A percentile compares a stretch with the other conserved stretches of the same genome.
Conservation (phyloP, 2,797 vertebrate species). For the Lutjanus campechanus region DNA sequence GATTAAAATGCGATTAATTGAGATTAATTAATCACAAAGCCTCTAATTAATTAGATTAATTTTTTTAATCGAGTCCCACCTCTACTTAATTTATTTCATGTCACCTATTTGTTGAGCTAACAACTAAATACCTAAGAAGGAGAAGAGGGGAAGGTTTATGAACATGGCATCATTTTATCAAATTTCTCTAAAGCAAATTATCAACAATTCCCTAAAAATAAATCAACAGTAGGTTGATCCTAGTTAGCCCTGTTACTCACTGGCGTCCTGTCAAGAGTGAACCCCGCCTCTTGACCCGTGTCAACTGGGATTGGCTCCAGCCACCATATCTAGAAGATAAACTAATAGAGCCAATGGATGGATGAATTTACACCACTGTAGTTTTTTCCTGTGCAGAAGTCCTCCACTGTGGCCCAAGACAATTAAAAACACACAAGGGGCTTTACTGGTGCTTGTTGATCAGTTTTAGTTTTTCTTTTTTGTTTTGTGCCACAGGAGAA, state of each 20-base stretch:
- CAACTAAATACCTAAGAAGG: background rate
- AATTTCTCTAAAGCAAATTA: background rate
- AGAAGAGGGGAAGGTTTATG: background rate
- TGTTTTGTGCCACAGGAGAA: slow-evolving; percentile 61
- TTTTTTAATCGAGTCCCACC: too few species aligned
- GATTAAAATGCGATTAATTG: too few species aligned
- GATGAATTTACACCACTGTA: background rate
- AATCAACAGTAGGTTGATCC: background rate
- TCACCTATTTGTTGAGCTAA: background rate
- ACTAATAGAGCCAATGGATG: background rate
- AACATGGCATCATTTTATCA: background rate
- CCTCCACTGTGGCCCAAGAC: too few species aligned
- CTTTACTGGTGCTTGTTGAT: background rate
- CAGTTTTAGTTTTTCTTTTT: background rate
- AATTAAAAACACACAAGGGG: too few species aligned
- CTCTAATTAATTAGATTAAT: too few species aligned
- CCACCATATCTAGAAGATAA: background rate
- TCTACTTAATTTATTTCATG: too few species aligned
- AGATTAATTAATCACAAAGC: too few species aligned
- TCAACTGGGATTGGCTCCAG: too few species aligned
- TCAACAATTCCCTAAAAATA: background rate
- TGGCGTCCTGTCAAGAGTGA: background rate
- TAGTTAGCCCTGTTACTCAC: too few species aligned
- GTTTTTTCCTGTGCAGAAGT: background rate
- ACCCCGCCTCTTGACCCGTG: background rate